Evolutionary conservation across 1,140 invertebrate genomes (phyloP), one percentile per base, ranked within the genome.

Genomic region (Drosophila paulistorum): DNA sequence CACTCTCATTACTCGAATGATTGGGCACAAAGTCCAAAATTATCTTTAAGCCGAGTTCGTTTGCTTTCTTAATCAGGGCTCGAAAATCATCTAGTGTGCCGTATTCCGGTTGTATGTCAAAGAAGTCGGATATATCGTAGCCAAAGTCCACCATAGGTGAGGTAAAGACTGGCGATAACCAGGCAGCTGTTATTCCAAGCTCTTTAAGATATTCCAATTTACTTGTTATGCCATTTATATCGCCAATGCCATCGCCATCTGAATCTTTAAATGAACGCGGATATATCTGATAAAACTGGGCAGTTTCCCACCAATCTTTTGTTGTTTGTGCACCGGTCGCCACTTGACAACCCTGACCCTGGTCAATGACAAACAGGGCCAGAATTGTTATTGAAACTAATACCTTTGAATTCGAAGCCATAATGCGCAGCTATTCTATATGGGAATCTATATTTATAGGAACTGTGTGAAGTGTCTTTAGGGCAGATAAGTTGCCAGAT

Each of bases 61-160:
- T 94, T 7, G 95, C 95, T 65, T 93, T 92, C n/a, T 91, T 89
- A 0, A 96, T 86, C 17, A 98, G 90, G 3, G 93, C 80, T 59
- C 95, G 94, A 67, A 98, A 96, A 84, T 97, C 95, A 20, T 94
- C 93, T 78, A 97, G 93, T 0, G 94, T 95, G 7, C 97, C 97
- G 70, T 96, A 96, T 68, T 94, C 93, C 0, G 94, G 92, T 77
- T 97, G 94, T 51, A 98, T 93, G 23, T 94, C 93, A 80, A 96
- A 95, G 68, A 95, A 96, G 78, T 96, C 94, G 1, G 94, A 87
- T 41, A 96, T 94, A 63, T 96, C 96, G 66, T 96, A 95, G 17
- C 95, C 95, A 81, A 94, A 94, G 78, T 96, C 94, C 2, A 93
- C 93, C 93, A 95, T 94, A 1, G 95, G 95, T 3, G 94, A 95